Evolutionary conservation across 2,113 vertebrate species (phyloP).

Genomic region (Engraulis encrasicolus): DNA sequence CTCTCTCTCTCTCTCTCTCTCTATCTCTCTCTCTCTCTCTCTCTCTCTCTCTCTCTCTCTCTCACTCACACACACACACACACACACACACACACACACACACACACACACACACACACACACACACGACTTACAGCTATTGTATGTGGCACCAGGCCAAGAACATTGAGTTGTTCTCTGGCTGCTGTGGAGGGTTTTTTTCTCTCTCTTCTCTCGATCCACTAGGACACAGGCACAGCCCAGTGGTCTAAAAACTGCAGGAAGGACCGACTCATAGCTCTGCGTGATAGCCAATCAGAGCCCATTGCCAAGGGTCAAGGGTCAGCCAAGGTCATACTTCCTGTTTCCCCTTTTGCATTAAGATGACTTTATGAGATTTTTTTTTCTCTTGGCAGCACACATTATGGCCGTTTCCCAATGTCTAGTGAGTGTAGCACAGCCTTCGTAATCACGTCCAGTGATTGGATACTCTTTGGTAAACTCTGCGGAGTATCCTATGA

Average conservation of each 20-base stretch:
- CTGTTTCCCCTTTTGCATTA: not conserved
- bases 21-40: not conserved
- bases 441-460: too few species aligned
- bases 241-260: not conserved
- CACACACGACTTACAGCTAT: not conserved
- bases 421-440: too few species aligned
- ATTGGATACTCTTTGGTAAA: too few species aligned
- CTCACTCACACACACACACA: not conserved
- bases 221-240: not conserved
- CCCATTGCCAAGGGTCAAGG: not conserved
- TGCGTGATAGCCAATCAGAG: not conserved
- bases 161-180: constrained; percentile 18
- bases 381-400: not conserved
- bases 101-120: constrained; percentile 5
- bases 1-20: too few species aligned
- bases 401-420: too few species aligned
- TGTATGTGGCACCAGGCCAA: not conserved
- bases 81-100: not conserved
- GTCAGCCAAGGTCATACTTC: not conserved
- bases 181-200: not conserved
- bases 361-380: not conserved
- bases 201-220: not conserved
- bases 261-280: not conserved
- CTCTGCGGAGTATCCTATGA: too few species aligned
- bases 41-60: not conserved